Evolutionary conservation across 2,113 vertebrate genomes (phyloP), one percentile per base, ranked within the genome.

Genomic region (Takifugu bimaculatus): DNA sequence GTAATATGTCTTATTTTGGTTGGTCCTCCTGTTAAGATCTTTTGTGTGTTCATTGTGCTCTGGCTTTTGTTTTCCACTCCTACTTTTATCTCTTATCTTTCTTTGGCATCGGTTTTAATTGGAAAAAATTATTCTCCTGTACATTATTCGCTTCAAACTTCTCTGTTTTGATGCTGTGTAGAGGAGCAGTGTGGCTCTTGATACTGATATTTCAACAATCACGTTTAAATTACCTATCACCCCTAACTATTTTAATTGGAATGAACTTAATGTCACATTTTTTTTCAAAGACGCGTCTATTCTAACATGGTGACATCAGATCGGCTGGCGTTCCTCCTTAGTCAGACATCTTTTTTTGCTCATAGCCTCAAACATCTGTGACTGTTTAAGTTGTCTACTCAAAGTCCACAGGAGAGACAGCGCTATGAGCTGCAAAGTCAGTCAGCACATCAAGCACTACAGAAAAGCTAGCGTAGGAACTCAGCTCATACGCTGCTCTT

Each of bases 291-390:
- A 26, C 26, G 48, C 27, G 54, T 12, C 26, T 45, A 0, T 28
- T 65, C 39, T 44, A n/a, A 68, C 58, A 32, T 28, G n/a, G 4
- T 67, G 56, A 77, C 49, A 65, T 61, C 43, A 51, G 25, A 15
- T 56, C 32, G 54, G 26, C 59, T 48, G 29, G 44, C 25, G 49
- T 48, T 78, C 54, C 35, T 20, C 54, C 54, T 44, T 11, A 45
- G 0, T 47, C 61, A n/a, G 3, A 76, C 68, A 55, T 77, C 64
- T 72, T 11, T 20, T 2, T 10, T 75, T 76, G 50, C 61, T 57
- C n/a, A 20, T 35, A 71, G 43, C 47, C 54, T 6, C 63, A 57
- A 2, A 73, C 80, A 83, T 87, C 82, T 87, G 85, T 60, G 58
- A 75, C 51, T 71, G 76, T 39, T 84, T 83, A 75, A 73, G 67